Evolutionary conservation across 2,888 invertebrate genomes (phyloP).

Genomic region (Chironomus tentans): DNA sequence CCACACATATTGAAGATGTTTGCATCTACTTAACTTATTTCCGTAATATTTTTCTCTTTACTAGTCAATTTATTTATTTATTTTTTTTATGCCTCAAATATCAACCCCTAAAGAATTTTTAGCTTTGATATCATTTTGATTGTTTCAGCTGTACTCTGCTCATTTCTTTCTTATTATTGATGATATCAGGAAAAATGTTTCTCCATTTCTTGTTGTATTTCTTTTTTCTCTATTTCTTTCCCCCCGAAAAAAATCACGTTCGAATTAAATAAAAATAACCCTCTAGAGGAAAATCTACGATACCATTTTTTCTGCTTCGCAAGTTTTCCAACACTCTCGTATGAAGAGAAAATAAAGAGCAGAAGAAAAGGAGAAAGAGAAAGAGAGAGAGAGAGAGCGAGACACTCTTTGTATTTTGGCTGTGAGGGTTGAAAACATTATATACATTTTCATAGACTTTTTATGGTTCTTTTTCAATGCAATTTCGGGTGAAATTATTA

Average conservation of each 20-base stretch:
- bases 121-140: conserved; percentile 19
- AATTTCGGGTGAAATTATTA: conserved; percentile 27
- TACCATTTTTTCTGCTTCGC: conserved; percentile 26
- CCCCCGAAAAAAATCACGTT: conserved; percentile 10
- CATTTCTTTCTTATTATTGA: conserved; percentile 22
- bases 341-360: background rate
- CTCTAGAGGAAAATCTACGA: conserved; percentile 24
- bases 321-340: conserved; percentile 9
- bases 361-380: too few species aligned
- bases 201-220: conserved; percentile 7
- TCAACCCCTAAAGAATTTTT: conserved; percentile 1
- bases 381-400: too few species aligned
- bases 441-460: conserved; percentile 27
- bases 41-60: conserved; percentile 20
- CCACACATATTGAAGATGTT: conserved; percentile 25
- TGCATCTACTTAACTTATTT: conserved; percentile 25
- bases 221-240: background rate
- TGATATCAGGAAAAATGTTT: conserved; percentile 20
- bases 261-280: conserved; percentile 27
- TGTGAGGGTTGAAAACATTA: conserved; percentile 22
- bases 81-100: background rate
- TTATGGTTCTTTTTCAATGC: conserved; percentile 25
- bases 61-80: conserved; percentile 18
- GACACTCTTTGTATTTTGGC: background rate
- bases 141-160: conserved; percentile 12